Base-by-base conservation (phyloP, 2,113 vertebrate genomes). In the Silurus glanis region DNA sequence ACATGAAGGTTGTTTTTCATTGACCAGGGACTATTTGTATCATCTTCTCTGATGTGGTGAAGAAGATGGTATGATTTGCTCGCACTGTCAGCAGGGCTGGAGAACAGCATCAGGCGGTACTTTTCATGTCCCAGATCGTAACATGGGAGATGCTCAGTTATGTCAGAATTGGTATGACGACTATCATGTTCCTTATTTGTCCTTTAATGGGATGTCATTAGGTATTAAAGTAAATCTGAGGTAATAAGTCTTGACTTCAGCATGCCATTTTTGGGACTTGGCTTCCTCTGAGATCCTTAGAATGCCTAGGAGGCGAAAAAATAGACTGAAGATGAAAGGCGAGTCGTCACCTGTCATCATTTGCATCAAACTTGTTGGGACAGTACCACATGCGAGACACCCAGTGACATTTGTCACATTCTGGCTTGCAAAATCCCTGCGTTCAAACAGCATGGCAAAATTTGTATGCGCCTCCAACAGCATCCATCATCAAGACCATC, bases 361-460 rank as follows among this genome's bases (percentile, higher is more conserved):
- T 91, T 92, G 91, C 91, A 91, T 93, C 93, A 87, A 91, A 86
- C 80, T 90, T 90, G 92, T 90, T 90, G 92, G 86, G 71, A 91
- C 91, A 93, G 94, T 94, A 91, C 91, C 90, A 85, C 82, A 89
- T 90, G 90, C 89, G 91, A 83, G 90, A 91, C 92, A 84, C 85
- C 87, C 86, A 86, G 90, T 90, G 90, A 91, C 94, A 96, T 93
- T 94, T 94, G 94, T 95, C 89, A 92, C 91, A 86, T 89, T 87
- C 89, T 81, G 83, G 78, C 88, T 87, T 91, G 76, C 87, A 87
- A 90, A 78, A 86, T 66, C 66, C 10, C 83, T 88, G 91, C 90
- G 85, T 90, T 64, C 37, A 56, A 61, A 85, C 56, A 74, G 72
- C 49, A 21, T 6, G 83, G 89, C 87, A 86, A 91, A 92, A 93